These are phyloP conservation scores for Therioaphis trifolii DNA, from an alignment of 2,888 invertebrate genomes.

Conservation along the genomic window DNA sequence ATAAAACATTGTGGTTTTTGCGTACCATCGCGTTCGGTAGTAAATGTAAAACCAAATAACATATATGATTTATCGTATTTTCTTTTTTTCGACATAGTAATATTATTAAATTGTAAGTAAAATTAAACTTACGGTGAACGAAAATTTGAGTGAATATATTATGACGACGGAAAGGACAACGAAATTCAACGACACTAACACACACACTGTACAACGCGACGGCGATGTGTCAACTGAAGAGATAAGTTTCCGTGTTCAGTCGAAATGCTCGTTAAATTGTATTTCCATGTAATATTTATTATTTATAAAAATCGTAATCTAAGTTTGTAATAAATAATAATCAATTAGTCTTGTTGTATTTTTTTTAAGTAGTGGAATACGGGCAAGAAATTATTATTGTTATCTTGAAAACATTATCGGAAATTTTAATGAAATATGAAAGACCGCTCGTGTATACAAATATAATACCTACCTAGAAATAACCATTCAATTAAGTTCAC, in stretches of 20 bases:
- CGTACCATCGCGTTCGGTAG: no score
- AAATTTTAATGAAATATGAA: no score
- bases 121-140: not conserved
- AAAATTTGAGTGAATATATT: not conserved
- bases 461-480: no score
- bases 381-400: no score
- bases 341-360: no score
- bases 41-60: slow-evolving; percentile 2
- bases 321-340: no score
- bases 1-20: not conserved
- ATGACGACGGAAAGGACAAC: not conserved
- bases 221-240: not conserved
- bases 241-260: not conserved
- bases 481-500: no score
- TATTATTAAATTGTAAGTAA: not conserved
- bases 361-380: no score
- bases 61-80: not conserved
- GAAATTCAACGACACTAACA: not conserved
- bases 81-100: not conserved
- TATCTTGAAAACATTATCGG: no score
- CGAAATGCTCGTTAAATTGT: not conserved
- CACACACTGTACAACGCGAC: not conserved
- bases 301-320: no score
- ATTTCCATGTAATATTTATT: no score
- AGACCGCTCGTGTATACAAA: no score